Conservation (phyloP, 2,113 vertebrate species). For the Hippoglossus stenolepis region DNA sequence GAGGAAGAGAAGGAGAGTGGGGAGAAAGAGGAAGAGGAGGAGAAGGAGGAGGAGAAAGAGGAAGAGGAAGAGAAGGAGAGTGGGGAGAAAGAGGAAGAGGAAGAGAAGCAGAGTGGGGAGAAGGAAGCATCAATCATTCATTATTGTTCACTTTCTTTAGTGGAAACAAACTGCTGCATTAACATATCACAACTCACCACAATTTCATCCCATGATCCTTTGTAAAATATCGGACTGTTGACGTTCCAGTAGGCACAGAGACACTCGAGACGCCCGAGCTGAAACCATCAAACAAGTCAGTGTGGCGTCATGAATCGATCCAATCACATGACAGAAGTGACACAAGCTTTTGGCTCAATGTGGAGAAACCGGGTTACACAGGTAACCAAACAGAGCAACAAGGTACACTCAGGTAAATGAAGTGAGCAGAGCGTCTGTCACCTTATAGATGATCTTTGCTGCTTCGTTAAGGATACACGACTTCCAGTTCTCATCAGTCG, state of each 20-base stretch:
- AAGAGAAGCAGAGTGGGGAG: too few species aligned
- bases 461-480: conserved; percentile 93
- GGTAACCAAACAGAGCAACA: too few species aligned
- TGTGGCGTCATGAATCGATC: not conserved
- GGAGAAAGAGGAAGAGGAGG: not conserved
- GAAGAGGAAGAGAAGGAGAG: too few species aligned
- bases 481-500: conserved; percentile 93
- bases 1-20: too few species aligned
- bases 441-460: conserved; percentile 96
- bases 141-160: too few species aligned
- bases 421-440: conserved; percentile 60
- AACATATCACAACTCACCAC: conserved; percentile 83
- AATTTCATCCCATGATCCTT: conserved; percentile 85
- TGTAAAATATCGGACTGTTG: conserved; percentile 86
- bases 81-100: too few species aligned
- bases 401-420: not conserved
- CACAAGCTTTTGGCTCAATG: not conserved
- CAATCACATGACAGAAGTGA: not conserved
- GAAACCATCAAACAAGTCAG: not conserved
- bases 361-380: too few species aligned
- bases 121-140: too few species aligned
- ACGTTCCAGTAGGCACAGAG: conserved; percentile 96
- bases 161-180: not conserved
- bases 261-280: conserved; percentile 92
- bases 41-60: too few species aligned